Evolutionary conservation across 1,140 invertebrate species (phyloP).

Genomic region (Drosophila bocki): DNA sequence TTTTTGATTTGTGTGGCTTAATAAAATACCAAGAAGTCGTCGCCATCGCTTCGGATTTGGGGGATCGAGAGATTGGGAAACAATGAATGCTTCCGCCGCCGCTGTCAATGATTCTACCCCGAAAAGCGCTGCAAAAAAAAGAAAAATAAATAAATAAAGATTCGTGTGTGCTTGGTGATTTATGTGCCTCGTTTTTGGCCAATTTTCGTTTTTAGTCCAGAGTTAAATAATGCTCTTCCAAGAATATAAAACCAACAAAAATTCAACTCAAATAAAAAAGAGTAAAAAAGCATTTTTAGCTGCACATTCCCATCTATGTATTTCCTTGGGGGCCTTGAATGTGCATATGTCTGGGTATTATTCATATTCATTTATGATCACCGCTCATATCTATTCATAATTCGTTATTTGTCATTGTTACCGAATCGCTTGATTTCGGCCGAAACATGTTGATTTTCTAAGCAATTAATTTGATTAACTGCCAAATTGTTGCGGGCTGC

Average conservation of each 20-base stretch:
- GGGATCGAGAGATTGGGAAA: constrained; percentile 68
- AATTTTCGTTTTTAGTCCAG: constrained; percentile 82
- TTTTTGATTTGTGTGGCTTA: constrained; percentile 82
- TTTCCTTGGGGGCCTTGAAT: constrained; percentile 61
- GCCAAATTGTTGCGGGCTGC: constrained; percentile 62
- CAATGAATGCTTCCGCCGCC: constrained; percentile 81
- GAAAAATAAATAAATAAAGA: constrained; percentile 43
- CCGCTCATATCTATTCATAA: constrained; percentile 69
- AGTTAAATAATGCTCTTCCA: constrained; percentile 81
- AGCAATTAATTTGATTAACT: constrained; percentile 83
- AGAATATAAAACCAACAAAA: constrained; percentile 65
- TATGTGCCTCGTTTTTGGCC: constrained; percentile 80
- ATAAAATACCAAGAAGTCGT: constrained; percentile 81
- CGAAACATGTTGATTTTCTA: constrained; percentile 80
- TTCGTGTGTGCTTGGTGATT: constrained; percentile 65
- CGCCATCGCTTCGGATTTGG: constrained; percentile 50
- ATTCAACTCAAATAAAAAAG: constrained; percentile 13
- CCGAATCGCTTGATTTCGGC: constrained; percentile 49
- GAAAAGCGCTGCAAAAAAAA: constrained; percentile 50
- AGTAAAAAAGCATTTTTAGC: constrained; percentile 26
- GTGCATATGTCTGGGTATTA: constrained; percentile 54
- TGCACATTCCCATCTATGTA: constrained; percentile 60
- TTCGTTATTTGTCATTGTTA: constrained; percentile 78
- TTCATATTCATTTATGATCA: constrained; percentile 8
- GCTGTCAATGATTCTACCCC: constrained; percentile 82